Evolutionary conservation across 2,113 vertebrate genomes (phyloP), one percentile per base, ranked within the genome.

Genomic region (Mormoops blainvillei): DNA sequence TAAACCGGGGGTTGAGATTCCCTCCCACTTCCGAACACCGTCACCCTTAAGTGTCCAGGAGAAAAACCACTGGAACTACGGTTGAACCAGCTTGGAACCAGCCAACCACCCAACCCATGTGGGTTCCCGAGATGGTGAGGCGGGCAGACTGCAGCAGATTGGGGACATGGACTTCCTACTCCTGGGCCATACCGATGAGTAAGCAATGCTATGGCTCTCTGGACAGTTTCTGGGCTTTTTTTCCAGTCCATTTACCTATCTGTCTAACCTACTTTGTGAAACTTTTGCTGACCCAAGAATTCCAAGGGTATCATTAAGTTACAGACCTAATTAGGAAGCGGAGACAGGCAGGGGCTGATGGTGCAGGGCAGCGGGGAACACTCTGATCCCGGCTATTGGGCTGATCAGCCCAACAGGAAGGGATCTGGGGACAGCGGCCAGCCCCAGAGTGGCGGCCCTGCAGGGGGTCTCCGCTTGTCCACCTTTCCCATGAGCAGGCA

Each of bases 261-360:
- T 91, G 16, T 77, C 84, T 84, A 95, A 92, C 41, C 50, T 85
- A 45, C 5, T 82, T 94, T 38, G 65, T 48, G 68, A n/a, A 74
- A 89, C 74, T 84, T 89, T 36, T 95, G 90, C 87, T 87, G 84
- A 94, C 90, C 76, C n/a, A 5, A 89, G 76, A 77, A 90, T 77
- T 93, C 71, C 87, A 95, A 81, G 33, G 85, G 84, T 10, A 76
- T 95, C 88, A 33, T 94, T 95, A 92, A 73, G 77, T 87, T 56
- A 58, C 41, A 91, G 78, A 83, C 22, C 48, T 84, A 93, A 95
- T 91, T 96, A 87, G 77, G 92, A 93, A 77, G 22, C 4, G 8
- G 65, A 86, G 50, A 52, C 12, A 3, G 38, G 36, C n/a, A 80
- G 48, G 86, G 43, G 26, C 16, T 56, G 36, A 28, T 82, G 15